These are phyloP conservation scores for Saguinus midas DNA, from an alignment of 2,113 vertebrate species.

Conservation along the genomic window DNA sequence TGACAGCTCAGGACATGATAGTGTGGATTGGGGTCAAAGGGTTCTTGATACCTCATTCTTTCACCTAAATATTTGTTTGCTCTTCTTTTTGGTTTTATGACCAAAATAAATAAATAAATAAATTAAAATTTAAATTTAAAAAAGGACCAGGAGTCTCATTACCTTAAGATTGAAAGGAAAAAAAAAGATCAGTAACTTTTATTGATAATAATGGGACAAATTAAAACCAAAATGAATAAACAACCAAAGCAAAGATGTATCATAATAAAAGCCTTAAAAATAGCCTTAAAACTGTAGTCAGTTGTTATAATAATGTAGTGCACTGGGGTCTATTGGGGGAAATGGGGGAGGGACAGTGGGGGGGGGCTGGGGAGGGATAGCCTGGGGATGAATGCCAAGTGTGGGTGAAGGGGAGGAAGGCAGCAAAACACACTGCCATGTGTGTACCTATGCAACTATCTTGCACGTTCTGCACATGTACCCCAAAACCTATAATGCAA, in stretches of 20 bases:
- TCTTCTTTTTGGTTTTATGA: neutral
- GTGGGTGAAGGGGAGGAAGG: too few species aligned
- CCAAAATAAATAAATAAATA: too few species aligned
- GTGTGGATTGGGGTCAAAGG: neutral
- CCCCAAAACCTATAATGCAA: too few species aligned
- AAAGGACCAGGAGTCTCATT: neutral
- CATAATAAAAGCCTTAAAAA: conserved; percentile 9
- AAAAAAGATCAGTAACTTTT: neutral
- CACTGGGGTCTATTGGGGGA: too few species aligned
- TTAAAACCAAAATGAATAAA: neutral
- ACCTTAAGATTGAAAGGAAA: neutral
- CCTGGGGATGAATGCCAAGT: too few species aligned
- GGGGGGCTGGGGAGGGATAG: too few species aligned
- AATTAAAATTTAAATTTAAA: too few species aligned
- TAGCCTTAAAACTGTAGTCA: neutral
- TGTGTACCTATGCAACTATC: too few species aligned
- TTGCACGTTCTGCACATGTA: too few species aligned
- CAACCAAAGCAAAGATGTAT: neutral
- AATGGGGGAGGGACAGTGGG: too few species aligned
- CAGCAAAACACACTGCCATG: too few species aligned
- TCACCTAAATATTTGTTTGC: neutral
- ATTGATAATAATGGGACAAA: neutral
- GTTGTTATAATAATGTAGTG: neutral
- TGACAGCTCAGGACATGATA: neutral
- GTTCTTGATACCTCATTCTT: neutral